Conservation (phyloP, 2,888 invertebrate species). For the Orchesellides sinensis region DNA sequence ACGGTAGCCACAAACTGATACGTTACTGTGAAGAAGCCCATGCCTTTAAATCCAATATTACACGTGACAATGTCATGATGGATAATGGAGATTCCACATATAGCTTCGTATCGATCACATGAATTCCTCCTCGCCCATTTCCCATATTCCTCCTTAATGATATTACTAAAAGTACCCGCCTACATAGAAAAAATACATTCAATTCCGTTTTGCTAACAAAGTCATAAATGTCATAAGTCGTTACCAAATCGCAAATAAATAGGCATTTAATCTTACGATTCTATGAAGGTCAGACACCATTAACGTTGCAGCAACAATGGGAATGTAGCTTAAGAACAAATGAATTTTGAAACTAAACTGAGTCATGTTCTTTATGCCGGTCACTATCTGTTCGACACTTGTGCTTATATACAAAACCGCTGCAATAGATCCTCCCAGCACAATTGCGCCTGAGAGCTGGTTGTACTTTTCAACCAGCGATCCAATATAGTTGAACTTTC, state of each 20-base stretch:
- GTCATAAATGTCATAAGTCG: no score
- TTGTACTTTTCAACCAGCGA: conserved; percentile 22
- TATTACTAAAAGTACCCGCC: conserved; percentile 18
- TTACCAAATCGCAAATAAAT: no score
- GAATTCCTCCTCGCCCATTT: background rate
- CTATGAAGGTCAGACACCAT: conserved; percentile 44
- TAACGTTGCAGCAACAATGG: background rate
- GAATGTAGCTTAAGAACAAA: conserved; percentile 27
- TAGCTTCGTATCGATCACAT: conserved; percentile 6
- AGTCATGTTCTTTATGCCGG: background rate
- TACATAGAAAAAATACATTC: background rate
- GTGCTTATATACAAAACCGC: conserved; percentile 21
- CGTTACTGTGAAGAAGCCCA: conserved; percentile 32
- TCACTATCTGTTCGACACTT: conserved; percentile 27
- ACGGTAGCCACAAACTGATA: conserved; percentile 36
- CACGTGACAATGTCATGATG: conserved; percentile 39
- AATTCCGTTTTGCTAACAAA: no score
- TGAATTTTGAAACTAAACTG: conserved; percentile 12
- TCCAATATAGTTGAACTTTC: conserved; percentile 34
- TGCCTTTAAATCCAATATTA: conserved; percentile 47
- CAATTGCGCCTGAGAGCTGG: background rate
- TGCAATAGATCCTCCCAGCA: background rate
- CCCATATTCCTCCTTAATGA: conserved; percentile 25
- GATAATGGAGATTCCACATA: conserved; percentile 30
- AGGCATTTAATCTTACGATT: conserved; percentile 17